Base-by-base conservation (phyloP, 2,113 vertebrate genomes). In the Hucho hucho region DNA sequence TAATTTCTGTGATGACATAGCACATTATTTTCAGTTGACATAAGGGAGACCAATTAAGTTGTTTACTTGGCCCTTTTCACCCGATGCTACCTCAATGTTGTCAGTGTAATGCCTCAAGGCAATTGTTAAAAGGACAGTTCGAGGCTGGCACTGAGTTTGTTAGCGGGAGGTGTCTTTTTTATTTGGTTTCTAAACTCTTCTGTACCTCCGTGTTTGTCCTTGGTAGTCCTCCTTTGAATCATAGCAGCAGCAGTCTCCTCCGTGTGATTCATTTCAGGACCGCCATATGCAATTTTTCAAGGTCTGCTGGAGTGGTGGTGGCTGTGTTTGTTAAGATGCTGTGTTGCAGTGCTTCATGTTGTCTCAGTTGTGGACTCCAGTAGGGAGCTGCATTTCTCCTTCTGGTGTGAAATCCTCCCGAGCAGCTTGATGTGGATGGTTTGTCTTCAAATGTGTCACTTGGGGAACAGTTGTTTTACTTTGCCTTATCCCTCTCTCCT, bases 1-100 rank as follows among this genome's bases (percentile, higher is more conserved):
- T 66, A 46, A 81, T 46, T 53, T 69, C 74, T 20, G 69, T 12
- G 29, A 61, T 81, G 81, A 84, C 83, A 87, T 64, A 59, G 66
- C 47, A 16, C 63, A 12, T 29, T 14, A 28, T 56, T 69, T 75
- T 25, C 75, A 70, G 78, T 81, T 84, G 72, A 77, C 83, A 84
- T 85, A n/a, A n/a, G 82, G 78, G 83, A 86, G 7, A 16, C 58
- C 81, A 87, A 87, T 88, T 85, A 86, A 78, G 72, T 84, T 90
- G 86, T 87, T 87, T 88, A 78, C 65, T 67, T 18, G 29, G 20
- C 6, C 75, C 58, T 74, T 83, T 69, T 29, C 49, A 25, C 77
- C 81, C 68, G 71, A 82, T 79, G 73, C 71, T 3, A 66, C 49
- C 79, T 76, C 53, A 65, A 64, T 69, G 49, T 49, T 26, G 28